These are phyloP conservation scores for Lepeophtheirus nordmannii DNA, from an alignment of 2,888 invertebrate species.

Conservation along the genomic window DNA sequence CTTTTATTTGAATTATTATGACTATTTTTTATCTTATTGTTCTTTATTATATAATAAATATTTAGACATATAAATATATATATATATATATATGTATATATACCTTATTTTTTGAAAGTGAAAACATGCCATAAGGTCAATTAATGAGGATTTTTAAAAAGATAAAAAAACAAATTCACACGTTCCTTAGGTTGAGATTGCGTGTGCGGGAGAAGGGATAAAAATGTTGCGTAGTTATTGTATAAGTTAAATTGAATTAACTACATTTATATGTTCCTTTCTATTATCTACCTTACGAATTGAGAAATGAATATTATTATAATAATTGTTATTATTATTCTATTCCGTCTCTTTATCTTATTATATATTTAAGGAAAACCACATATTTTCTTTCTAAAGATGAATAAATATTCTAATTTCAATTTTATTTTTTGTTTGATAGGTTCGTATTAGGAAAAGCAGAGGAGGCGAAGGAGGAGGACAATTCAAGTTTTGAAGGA, in stretches of 20 bases:
- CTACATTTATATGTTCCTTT: too few species aligned
- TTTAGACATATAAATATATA: too few species aligned
- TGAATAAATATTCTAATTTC: background rate
- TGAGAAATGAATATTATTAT: too few species aligned
- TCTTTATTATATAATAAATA: too few species aligned
- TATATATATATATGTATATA: too few species aligned
- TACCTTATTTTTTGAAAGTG: background rate
- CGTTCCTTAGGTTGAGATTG: background rate
- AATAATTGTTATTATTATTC: too few species aligned
- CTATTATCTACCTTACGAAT: too few species aligned
- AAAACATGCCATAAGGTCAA: constrained; percentile 6
- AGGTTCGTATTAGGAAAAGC: background rate
- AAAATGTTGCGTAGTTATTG: background rate
- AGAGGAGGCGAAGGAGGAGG: background rate
- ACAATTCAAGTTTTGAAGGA: background rate
- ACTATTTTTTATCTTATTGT: too few species aligned
- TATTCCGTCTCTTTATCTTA: background rate
- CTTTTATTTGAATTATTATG: too few species aligned
- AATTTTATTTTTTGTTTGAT: background rate
- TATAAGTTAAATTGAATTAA: too few species aligned
- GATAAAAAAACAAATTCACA: background rate
- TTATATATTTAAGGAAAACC: background rate
- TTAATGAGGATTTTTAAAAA: background rate
- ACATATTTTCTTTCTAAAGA: background rate
- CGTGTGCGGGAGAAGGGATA: background rate